A percentile compares a stretch with the other conserved stretches of the same genome.
Evolutionary conservation across 2,113 vertebrate genomes (phyloP).

Genomic region (Bos taurus): ARS-UCD2.0 NC_037357.1:35111001-35111500

Average conservation of each 20-base stretch:
- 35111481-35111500: not conserved
- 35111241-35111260: not conserved
- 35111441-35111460: not conserved
- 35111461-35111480: not conserved
- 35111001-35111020: not conserved
- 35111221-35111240: not conserved
- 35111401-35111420: not conserved
- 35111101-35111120: not conserved
- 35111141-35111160: not conserved
- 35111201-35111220: not conserved
- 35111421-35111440: not conserved
- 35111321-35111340: not conserved
- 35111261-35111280: not conserved
- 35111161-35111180: not conserved
- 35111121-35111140: not conserved
- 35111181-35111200: not conserved
- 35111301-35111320: not conserved
- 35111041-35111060: not conserved
- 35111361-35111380: not conserved
- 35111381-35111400: not conserved
- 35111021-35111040: not conserved
- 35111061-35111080: not conserved
- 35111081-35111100: not conserved
- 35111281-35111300: not conserved
- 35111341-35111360: not conserved